Evolutionary conservation across 2,113 vertebrate genomes (phyloP).

Genomic region (Melanocharis versteri): DNA sequence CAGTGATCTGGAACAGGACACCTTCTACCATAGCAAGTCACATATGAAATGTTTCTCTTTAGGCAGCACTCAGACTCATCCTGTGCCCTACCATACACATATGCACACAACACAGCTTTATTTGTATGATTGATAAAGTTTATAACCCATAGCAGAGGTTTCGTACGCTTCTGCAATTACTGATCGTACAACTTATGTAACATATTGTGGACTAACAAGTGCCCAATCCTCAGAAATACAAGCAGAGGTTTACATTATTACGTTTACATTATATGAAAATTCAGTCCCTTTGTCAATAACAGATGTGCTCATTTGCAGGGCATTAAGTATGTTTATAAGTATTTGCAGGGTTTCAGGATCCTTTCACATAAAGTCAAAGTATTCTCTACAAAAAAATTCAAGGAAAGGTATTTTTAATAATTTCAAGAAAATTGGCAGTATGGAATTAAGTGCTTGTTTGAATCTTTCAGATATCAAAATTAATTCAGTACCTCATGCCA

Average conservation of each 20-base stretch:
- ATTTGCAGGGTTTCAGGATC: background rate
- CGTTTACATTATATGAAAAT: background rate
- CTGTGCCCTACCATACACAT: background rate
- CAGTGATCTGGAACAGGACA: background rate
- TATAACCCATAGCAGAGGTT: background rate
- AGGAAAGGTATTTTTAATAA: constrained; percentile 60
- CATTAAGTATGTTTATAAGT: background rate
- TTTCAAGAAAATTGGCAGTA: background rate
- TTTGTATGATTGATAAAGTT: background rate
- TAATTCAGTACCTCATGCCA: background rate
- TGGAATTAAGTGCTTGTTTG: background rate
- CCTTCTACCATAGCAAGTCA: background rate
- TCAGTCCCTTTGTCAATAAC: background rate
- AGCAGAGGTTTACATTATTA: background rate
- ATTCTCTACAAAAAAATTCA: background rate
- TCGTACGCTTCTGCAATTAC: background rate
- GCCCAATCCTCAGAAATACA: background rate
- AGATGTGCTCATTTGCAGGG: background rate
- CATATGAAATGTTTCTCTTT: background rate
- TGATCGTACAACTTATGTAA: background rate
- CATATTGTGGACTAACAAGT: background rate
- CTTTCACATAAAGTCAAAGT: background rate
- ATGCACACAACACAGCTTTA: background rate
- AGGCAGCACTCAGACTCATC: background rate
- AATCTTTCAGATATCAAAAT: background rate